These are phyloP conservation scores for Barnardius zonarius DNA, from an alignment of 2,113 vertebrate genomes.

Conservation along the genomic window DNA sequence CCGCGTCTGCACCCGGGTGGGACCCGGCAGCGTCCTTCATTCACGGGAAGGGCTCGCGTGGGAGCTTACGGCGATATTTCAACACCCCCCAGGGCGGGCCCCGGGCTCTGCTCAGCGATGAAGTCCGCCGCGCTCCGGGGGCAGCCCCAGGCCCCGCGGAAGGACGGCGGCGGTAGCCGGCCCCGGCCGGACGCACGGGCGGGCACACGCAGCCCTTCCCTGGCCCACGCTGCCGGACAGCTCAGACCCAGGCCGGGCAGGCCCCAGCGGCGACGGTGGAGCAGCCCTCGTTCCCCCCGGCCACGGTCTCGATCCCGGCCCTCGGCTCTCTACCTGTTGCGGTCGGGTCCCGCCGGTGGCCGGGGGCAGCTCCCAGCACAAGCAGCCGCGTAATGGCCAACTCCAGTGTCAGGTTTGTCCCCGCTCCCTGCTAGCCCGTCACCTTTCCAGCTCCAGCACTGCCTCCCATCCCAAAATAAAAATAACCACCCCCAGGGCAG, in stretches of 20 bases:
- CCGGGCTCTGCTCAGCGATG: neutral
- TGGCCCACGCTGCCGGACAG: neutral
- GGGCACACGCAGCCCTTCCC: neutral
- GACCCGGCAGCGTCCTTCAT: neutral
- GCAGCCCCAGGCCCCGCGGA: neutral
- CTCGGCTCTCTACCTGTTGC: neutral
- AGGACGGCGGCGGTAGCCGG: neutral
- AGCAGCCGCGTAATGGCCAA: neutral
- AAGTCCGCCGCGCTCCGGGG: neutral
- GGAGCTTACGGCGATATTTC: neutral
- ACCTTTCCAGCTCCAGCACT: neutral
- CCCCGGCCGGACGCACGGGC: neutral
- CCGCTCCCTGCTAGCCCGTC: neutral
- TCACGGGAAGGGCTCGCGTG: neutral
- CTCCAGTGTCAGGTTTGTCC: neutral
- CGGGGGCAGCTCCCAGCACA: neutral
- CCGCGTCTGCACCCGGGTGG: neutral
- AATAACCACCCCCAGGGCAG: neutral
- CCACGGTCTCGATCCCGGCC: neutral
- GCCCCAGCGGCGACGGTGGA: neutral
- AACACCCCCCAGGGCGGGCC: too few relatives aligned
- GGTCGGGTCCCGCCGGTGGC: neutral
- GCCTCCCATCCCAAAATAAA: slow-evolving; percentile 4
- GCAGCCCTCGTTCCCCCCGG: neutral
- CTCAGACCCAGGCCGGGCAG: neutral